Conservation (phyloP, 2,888 invertebrate species). For the Aspidiotus destructor region DNA sequence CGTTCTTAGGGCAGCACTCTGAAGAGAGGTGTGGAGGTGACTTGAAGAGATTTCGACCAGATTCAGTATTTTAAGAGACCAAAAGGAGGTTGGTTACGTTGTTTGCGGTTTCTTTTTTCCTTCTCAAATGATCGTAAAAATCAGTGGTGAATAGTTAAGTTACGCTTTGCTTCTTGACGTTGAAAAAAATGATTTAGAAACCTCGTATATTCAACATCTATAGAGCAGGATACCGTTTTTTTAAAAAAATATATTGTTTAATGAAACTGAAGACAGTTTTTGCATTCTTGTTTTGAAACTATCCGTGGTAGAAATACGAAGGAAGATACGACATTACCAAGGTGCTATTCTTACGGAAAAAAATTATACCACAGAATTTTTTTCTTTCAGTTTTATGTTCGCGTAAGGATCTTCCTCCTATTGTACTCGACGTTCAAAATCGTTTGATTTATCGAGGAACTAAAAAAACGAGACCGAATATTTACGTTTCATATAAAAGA, state of each 20-base stretch:
- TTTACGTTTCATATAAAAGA: conserved; percentile 32
- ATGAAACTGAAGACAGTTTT: conserved; percentile 27
- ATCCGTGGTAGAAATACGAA: conserved; percentile 8
- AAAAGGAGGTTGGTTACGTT: too few species aligned
- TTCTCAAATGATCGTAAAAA: too few species aligned
- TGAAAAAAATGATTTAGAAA: too few species aligned
- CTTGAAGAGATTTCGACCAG: too few species aligned
- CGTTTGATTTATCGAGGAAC: conserved; percentile 28
- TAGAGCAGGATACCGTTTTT: conserved; percentile 4
- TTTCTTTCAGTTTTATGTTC: conserved; percentile 24
- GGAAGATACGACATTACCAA: background rate
- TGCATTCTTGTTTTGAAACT: conserved; percentile 23
- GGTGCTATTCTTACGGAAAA: conserved; percentile 13
- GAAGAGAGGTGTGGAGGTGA: too few species aligned
- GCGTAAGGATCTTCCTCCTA: conserved; percentile 26
- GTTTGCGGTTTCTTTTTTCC: too few species aligned
- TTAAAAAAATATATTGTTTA: conserved; percentile 27
- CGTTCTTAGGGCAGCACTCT: too few species aligned
- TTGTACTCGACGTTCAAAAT: conserved; percentile 20
- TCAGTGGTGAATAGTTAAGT: too few species aligned
- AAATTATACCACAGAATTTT: conserved; percentile 29
- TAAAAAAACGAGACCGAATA: conserved; percentile 19
- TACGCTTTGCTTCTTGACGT: too few species aligned
- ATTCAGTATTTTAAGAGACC: too few species aligned
- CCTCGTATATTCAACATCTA: conserved; percentile 19